phyloP scores from a whole-genome alignment of 2,113 vertebrate genomes.

The Eubucco bourcierii region DNA sequence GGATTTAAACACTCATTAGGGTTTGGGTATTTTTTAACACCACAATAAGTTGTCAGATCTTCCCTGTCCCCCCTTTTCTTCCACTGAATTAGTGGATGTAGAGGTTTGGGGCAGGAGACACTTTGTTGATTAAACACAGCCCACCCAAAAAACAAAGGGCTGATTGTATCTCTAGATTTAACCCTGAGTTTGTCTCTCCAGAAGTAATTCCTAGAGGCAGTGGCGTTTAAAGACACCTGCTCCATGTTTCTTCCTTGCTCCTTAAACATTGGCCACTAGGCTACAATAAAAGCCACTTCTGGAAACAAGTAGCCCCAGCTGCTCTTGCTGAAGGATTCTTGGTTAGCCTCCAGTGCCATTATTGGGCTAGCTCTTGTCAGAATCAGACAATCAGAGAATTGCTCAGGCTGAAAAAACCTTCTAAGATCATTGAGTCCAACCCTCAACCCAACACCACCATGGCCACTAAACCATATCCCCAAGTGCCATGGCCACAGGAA shows the following conservation, averaged over 20 bases:
- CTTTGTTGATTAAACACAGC: background rate
- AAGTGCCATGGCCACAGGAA: no score
- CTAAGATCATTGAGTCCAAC: no score
- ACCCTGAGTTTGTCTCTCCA: background rate
- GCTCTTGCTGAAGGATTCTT: background rate
- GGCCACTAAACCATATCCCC: no score
- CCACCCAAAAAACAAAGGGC: background rate
- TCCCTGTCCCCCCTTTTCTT: background rate
- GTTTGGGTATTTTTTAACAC: background rate
- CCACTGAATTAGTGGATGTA: background rate
- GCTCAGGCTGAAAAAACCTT: no score
- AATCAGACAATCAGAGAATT: no score
- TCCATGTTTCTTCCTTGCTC: background rate
- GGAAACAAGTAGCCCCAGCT: background rate
- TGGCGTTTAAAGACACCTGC: background rate
- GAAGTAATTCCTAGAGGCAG: background rate
- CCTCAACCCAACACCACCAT: no score
- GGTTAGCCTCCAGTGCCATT: background rate
- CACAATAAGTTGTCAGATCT: conserved; percentile 33
- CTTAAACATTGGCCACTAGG: background rate
- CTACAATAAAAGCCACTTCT: background rate
- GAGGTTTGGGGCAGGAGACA: background rate
- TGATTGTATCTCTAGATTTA: background rate
- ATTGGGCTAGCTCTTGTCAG: background rate
- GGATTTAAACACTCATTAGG: conserved; percentile 26